phyloP scores from a whole-genome alignment of 2,888 invertebrate species.

The Tolmerus cingulatus region DNA sequence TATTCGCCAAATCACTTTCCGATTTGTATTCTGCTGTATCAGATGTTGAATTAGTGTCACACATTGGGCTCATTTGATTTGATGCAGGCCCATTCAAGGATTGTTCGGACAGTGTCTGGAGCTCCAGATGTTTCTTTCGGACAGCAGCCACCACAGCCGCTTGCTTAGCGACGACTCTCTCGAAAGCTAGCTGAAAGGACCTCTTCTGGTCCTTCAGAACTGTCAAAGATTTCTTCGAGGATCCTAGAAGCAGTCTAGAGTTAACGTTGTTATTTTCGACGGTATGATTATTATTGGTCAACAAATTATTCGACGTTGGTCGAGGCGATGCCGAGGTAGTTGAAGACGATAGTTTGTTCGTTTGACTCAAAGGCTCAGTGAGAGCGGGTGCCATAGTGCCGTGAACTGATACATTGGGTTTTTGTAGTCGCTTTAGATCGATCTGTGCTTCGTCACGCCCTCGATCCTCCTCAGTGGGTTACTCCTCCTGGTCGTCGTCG shows the following conservation, averaged over 20 bases:
- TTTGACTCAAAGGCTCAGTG: slow-evolving; percentile 73
- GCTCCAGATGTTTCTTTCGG: not conserved
- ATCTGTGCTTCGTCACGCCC: not conserved
- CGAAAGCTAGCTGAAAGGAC: slow-evolving; percentile 52
- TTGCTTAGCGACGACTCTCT: slow-evolving; percentile 50
- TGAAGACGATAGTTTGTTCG: slow-evolving; percentile 60
- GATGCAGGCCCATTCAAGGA: slow-evolving; percentile 44
- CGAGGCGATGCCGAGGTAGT: slow-evolving; percentile 62
- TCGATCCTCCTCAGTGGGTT: not conserved
- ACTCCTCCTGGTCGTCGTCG: not conserved
- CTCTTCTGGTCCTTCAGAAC: slow-evolving; percentile 35
- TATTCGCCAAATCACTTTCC: not conserved
- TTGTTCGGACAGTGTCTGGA: slow-evolving; percentile 43
- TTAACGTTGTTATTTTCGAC: slow-evolving; percentile 30
- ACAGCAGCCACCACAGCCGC: slow-evolving; percentile 44
- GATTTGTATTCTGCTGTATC: not conserved
- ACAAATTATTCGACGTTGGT: slow-evolving; percentile 47
- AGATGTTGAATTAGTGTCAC: slow-evolving; percentile 48
- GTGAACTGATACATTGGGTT: slow-evolving; percentile 52
- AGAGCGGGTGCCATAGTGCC: slow-evolving; percentile 89
- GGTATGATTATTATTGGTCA: slow-evolving; percentile 48
- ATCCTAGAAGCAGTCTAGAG: not conserved
- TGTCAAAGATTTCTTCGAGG: not conserved
- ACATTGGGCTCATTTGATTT: slow-evolving; percentile 53
- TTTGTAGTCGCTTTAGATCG: not conserved